Evolutionary conservation across 2,797 vertebrate species (phyloP).

Genomic region (Eremophila alpestris): DNA sequence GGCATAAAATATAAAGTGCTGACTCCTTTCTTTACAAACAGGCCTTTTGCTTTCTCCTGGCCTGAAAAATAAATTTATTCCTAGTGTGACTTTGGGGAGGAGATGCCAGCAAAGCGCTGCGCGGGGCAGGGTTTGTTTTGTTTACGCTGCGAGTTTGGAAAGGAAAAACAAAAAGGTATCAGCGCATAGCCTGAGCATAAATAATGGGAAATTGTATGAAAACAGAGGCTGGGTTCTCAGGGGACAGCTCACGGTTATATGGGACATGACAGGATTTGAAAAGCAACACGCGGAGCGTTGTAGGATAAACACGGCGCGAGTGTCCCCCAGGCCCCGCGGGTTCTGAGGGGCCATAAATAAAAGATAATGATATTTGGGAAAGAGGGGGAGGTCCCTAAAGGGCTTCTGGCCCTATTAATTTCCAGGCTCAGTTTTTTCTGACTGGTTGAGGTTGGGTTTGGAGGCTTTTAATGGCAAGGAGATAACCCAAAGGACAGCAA

Average conservation of each 20-base stretch:
- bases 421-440: background rate
- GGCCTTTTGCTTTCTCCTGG: background rate
- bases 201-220: conserved; percentile 51
- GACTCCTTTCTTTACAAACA: background rate
- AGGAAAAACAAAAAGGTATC: background rate
- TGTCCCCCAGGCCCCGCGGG: background rate
- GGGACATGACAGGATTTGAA: conserved; percentile 53
- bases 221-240: conserved; percentile 29
- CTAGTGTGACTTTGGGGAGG: background rate
- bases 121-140: conserved; percentile 1
- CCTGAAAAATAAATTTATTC: background rate
- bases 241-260: conserved; percentile 28
- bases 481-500: background rate
- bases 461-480: background rate
- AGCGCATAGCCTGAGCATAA: background rate
- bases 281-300: conserved; percentile 22
- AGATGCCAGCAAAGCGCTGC: background rate
- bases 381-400: background rate
- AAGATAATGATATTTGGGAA: conserved; percentile 60
- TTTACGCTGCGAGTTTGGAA: conserved; percentile 1
- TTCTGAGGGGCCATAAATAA: conserved; percentile 49
- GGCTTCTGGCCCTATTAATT: background rate
- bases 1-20: background rate
- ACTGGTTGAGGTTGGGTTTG: background rate
- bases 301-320: conserved; percentile 35